Evolutionary conservation across 2,888 invertebrate species (phyloP), one percentile per base, ranked within the genome.

Genomic region (Spialia ferax): DNA sequence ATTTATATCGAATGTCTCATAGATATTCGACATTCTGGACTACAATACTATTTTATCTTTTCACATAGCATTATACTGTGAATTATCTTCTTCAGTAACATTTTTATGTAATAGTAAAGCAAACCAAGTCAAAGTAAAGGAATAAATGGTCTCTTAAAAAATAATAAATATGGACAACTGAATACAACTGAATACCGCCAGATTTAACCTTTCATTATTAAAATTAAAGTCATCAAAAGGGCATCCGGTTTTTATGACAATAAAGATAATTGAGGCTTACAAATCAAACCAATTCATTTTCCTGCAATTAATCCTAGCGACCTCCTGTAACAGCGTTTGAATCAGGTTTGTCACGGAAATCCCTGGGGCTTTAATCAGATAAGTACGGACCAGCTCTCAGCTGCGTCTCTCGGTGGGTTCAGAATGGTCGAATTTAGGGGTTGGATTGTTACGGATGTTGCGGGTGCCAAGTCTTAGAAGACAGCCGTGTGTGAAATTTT

Each of bases 311-410:
- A n/a, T 26, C 38, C 55, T 55, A 55, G 10, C 15, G 18, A 15
- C 22, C 26, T 52, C n/a, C 52, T 52, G 26, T 52, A 23, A 6
- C 8, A 23, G 8, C 23, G 22, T 23, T 52, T 52, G 52, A 26
- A n/a, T n/a, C 38, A 57, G 23, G 22, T 52, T 52, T 22, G 22
- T 35, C 35, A 56, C 35, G 18, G 22, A 57, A 57, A 57, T 38
- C 57, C 35, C 38, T 22, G 56, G 56, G 22, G 56, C 56, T 57
- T 57, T 45, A 45, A 57, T 38, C 35, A 35, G 56, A 57, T 57
- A 38, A 57, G 22, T 57, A 20, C 35, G 56, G 35, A 20, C 38
- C 56, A 57, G 56, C 22, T 38, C 56, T 35, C 56, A 57, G 56
- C 32, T 57, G 56, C 22, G 32, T 22, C 22, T 5, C 20, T 13